Base-by-base conservation (phyloP, 2,888 invertebrate species). In the Chymomyza caudatula region DNA sequence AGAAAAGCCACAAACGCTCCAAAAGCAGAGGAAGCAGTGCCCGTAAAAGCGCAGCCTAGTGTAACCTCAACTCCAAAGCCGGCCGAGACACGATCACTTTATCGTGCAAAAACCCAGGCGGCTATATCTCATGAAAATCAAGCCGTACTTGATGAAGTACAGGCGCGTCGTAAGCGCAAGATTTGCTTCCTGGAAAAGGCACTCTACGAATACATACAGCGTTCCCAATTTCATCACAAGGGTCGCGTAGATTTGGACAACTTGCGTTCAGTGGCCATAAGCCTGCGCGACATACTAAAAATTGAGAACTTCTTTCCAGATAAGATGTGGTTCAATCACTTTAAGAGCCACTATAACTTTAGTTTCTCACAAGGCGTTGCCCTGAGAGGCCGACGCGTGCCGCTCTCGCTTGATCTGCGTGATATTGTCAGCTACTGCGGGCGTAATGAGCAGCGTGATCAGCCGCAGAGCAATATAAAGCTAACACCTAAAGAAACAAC, bases 391-490 rank as follows among this genome's bases (percentile, higher is more conserved):
- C 76, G 85, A 2, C 73, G 85, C 2, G 83, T 87, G 2, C 87
- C 81, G 2, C 62, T 88, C 2, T 87, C 88, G 3, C 62, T 88
- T 42, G 88, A 88, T 55, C 65, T 88, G 20, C 87, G 87, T 2
- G 88, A 88, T 37, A 88, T 88, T 23, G 75, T 88, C 23, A 88
- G 88, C 71, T 88, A 86, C 57, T 88, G 88, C 29, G 79, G 89
- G 6, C 75, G 89, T 3, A 71, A 81, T 58, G 87, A 88, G 47
- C 72, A 79, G 22, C 79, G 80, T 20, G 75, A 85, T 5, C 81
- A 74, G 22, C 69, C 75, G 0, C 37, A 71, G 61, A 68, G 73
- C 8, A 75, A 74, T 15, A 67, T 88, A 17, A 86, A 82, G 0
- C 52, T 88, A 25, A 70, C 82, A 3, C 84, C 82, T 5, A 86